Conservation (phyloP, 1,140 invertebrate genomes). For the Megathymus violae region DNA sequence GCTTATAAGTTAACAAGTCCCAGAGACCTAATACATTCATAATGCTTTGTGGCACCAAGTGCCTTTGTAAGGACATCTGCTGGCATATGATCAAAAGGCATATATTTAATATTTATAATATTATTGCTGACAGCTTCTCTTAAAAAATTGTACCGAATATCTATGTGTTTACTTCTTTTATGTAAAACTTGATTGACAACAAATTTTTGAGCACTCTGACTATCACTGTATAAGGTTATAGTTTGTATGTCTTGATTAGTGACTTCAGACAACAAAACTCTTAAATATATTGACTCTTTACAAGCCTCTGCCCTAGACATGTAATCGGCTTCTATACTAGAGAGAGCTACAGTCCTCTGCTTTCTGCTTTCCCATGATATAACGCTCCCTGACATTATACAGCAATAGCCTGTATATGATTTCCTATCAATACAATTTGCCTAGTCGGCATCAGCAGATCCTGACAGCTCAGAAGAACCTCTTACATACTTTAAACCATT, state of each 20-base stretch:
- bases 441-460: constrained; percentile 24
- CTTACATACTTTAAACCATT: too few relatives aligned
- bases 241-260: not conserved
- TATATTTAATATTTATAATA: constrained; percentile 26
- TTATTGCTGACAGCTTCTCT: constrained; percentile 24
- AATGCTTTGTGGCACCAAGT: constrained; percentile 7
- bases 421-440: constrained; percentile 13
- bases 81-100: constrained; percentile 20
- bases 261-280: constrained; percentile 8
- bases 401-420: constrained; percentile 25
- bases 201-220: constrained; percentile 24
- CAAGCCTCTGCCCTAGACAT: constrained; percentile 12
- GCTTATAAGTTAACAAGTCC: too few relatives aligned
- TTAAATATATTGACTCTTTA: constrained; percentile 25
- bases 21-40: constrained; percentile 15
- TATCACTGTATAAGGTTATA: constrained; percentile 9
- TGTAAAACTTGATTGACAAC: constrained; percentile 9
- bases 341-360: too few relatives aligned
- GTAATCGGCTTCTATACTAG: constrained; percentile 18
- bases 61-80: constrained; percentile 29
- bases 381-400: constrained; percentile 5
- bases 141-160: constrained; percentile 31
- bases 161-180: constrained; percentile 22
- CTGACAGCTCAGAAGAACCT: not conserved
- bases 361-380: constrained; percentile 23